A percentile compares a stretch with the other conserved stretches of the same genome.
Conservation (phyloP, 1,140 invertebrate species). For the Diabrotica virgifera region DNA sequence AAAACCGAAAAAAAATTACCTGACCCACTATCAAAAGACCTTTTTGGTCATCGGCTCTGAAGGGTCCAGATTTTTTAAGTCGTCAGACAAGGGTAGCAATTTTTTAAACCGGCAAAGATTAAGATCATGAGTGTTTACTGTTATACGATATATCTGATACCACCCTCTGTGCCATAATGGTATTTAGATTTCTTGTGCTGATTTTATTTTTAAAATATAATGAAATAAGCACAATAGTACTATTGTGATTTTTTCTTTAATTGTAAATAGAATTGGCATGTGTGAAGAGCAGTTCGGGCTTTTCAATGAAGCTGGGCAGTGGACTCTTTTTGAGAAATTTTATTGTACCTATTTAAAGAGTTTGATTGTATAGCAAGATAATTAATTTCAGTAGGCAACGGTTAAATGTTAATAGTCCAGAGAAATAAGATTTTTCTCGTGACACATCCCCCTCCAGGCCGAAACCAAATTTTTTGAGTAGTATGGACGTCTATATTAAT, state of each 20-base stretch:
- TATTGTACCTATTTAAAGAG: neutral
- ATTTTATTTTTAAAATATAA: constrained; percentile 1
- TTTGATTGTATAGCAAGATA: neutral
- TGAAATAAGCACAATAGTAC: neutral
- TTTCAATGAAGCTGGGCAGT: neutral
- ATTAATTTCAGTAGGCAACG: too few species aligned
- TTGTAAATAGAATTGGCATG: constrained; percentile 2
- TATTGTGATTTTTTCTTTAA: neutral
- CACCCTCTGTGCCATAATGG: neutral
- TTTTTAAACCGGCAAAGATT: neutral
- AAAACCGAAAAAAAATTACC: neutral
- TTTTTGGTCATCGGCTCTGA: neutral
- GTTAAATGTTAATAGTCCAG: too few species aligned
- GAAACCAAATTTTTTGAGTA: too few species aligned
- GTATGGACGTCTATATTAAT: too few species aligned
- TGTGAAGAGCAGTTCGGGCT: neutral
- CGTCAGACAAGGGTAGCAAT: neutral
- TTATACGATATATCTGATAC: constrained; percentile 3
- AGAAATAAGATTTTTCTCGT: too few species aligned
- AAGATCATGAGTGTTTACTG: constrained; percentile 2
- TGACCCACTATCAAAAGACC: neutral
- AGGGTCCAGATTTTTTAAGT: constrained; percentile 1
- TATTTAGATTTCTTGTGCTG: neutral
- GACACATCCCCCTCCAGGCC: too few species aligned
- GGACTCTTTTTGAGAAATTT: neutral